Conservation (phyloP, 1,140 invertebrate genomes). For the Plodia interpunctella region DNA sequence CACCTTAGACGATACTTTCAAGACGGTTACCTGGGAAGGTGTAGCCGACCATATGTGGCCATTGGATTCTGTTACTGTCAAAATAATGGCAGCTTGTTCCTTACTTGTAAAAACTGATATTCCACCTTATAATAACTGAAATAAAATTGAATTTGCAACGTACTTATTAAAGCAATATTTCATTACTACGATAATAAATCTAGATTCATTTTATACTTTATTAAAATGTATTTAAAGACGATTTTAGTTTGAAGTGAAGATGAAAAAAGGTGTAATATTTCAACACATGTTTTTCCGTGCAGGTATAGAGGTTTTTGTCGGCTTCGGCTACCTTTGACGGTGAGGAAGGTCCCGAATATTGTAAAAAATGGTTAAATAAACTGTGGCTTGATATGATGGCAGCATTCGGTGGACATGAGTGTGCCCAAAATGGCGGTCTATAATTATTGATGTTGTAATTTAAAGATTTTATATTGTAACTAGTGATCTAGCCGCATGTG, state of each 20-base stretch:
- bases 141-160: not conserved
- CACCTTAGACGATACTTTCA: not conserved
- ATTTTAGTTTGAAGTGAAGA: not conserved
- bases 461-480: too few species aligned
- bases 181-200: not conserved
- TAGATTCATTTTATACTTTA: not conserved
- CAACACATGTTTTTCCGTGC: not conserved
- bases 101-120: not conserved
- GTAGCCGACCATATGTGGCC: slow-evolving; percentile 20
- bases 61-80: slow-evolving; percentile 19
- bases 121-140: not conserved
- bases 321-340: not conserved
- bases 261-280: not conserved
- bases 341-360: too few species aligned
- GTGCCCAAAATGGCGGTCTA: too few species aligned
- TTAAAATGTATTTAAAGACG: not conserved
- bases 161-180: not conserved
- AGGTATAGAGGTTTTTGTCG: slow-evolving; percentile 8
- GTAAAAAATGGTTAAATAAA: too few species aligned
- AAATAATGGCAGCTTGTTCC: slow-evolving; percentile 15
- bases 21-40: slow-evolving; percentile 27
- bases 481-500: too few species aligned
- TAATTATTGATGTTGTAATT: too few species aligned
- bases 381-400: too few species aligned
- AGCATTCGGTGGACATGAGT: too few species aligned